Conservation (phyloP, 2,113 vertebrate genomes). For the Rhabdomys dilectus region DNA sequence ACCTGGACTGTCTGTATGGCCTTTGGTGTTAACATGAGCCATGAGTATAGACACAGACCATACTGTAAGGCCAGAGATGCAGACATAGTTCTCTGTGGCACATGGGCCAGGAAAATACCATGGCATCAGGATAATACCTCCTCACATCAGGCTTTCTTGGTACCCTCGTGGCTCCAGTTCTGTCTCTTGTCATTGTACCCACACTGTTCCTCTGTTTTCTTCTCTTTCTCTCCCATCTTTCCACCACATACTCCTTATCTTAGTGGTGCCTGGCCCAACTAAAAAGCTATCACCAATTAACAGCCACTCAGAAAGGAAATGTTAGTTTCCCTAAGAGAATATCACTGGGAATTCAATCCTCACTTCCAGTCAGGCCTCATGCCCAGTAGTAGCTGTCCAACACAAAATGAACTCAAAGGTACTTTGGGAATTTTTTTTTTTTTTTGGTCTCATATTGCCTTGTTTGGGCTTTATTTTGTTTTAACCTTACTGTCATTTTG, state of each 20-base stretch:
- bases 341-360: not conserved
- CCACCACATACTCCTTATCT: not conserved
- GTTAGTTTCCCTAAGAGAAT: not conserved
- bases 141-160: not conserved
- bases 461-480: not conserved
- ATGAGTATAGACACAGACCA: not conserved
- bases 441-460: not conserved
- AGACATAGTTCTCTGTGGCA: not conserved
- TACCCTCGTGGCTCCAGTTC: too few relatives aligned
- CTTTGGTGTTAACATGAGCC: not conserved
- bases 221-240: not conserved
- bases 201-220: not conserved
- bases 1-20: not conserved
- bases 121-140: not conserved
- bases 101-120: not conserved
- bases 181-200: not conserved
- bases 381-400: not conserved
- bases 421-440: not conserved
- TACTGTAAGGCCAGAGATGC: not conserved
- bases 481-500: not conserved
- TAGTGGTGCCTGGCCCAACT: not conserved
- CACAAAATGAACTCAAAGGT: not conserved
- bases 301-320: not conserved
- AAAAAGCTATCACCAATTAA: not conserved
- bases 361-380: not conserved